These are phyloP conservation scores for Cheilosia vernalis DNA, from an alignment of 2,888 invertebrate genomes.

Conservation along the genomic window DNA sequence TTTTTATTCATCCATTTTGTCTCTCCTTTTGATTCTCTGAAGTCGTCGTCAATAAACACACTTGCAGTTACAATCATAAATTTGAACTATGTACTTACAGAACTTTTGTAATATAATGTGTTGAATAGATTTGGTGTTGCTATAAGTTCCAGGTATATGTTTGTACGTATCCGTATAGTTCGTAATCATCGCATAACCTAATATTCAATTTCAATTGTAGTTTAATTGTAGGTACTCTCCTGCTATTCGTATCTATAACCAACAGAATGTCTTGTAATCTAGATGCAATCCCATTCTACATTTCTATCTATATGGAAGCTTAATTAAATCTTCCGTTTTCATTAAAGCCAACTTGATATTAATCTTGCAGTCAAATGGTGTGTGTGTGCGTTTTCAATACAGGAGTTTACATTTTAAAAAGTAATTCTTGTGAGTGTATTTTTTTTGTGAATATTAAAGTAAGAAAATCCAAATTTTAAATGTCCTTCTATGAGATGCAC, in stretches of 20 bases:
- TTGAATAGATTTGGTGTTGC: too few species aligned
- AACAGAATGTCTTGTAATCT: constrained; percentile 11
- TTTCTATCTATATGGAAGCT: constrained; percentile 9
- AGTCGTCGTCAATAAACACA: too few species aligned
- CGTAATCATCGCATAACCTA: too few species aligned
- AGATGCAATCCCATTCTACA: background rate
- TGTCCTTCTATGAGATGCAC: constrained; percentile 36
- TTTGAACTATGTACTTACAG: background rate
- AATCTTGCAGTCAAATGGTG: background rate
- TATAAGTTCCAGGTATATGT: too few species aligned
- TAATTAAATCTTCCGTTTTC: constrained; percentile 12
- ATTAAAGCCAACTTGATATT: constrained; percentile 11
- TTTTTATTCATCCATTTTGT: too few species aligned
- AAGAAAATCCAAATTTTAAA: background rate
- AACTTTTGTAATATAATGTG: too few species aligned
- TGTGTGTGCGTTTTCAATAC: constrained; percentile 34
- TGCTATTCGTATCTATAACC: background rate
- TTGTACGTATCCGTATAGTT: too few species aligned
- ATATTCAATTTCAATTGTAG: background rate
- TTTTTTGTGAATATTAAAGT: background rate
- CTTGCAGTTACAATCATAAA: background rate
- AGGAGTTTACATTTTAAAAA: constrained; percentile 29
- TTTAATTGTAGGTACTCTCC: background rate
- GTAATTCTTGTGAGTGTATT: background rate
- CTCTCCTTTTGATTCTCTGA: too few species aligned